A percentile compares a stretch with the other conserved stretches of the same genome.
Conservation (phyloP, 2,797 vertebrate species). For the Brotula barbata region DNA sequence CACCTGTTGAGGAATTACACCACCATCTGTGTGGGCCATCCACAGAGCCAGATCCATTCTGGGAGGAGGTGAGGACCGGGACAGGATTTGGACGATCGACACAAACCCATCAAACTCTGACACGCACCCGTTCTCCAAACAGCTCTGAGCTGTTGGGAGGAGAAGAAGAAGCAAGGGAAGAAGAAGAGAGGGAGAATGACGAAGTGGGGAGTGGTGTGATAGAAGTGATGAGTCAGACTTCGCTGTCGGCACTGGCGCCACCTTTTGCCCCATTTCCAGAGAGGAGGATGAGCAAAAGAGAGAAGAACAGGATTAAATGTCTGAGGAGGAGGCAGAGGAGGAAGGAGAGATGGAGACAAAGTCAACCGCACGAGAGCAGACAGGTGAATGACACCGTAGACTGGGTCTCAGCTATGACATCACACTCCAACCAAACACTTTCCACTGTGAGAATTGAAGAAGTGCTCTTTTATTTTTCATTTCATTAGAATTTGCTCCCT, state of each 20-base stretch:
- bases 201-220: constrained; percentile 48
- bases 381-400: constrained; percentile 67
- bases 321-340: constrained; percentile 83
- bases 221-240: constrained; percentile 49
- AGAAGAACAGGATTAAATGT: constrained; percentile 85
- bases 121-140: constrained; percentile 43
- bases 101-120: constrained; percentile 38
- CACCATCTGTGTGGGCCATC: constrained; percentile 44
- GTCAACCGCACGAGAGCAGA: constrained; percentile 75
- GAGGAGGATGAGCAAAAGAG: constrained; percentile 79
- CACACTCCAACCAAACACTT: too few relatives aligned
- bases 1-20: constrained; percentile 52
- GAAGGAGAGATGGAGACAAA: constrained; percentile 83
- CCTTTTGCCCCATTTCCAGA: constrained; percentile 57
- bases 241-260: constrained; percentile 39
- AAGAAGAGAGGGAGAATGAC: constrained; percentile 24
- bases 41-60: constrained; percentile 62
- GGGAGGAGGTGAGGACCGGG: constrained; percentile 52
- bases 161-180: constrained; percentile 46
- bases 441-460: too few relatives aligned
- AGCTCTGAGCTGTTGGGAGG: constrained; percentile 61
- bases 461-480: too few relatives aligned
- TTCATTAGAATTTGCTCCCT: too few relatives aligned
- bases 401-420: background rate
- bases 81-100: constrained; percentile 6